Evolutionary conservation across 2,888 invertebrate species (phyloP).

Genomic region (Morpho helenor): DNA sequence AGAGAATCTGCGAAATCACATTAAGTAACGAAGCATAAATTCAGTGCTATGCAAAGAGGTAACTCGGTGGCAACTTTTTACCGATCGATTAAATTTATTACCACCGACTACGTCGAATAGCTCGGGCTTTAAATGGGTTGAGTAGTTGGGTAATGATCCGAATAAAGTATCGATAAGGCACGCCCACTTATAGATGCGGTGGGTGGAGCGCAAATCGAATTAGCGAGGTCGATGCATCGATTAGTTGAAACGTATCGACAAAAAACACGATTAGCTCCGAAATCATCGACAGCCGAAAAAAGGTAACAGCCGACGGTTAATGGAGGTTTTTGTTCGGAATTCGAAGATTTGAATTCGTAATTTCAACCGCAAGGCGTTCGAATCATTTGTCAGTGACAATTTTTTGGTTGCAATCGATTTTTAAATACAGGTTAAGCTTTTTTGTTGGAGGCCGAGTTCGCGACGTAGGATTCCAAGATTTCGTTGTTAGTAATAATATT

Average conservation of each 20-base stretch:
- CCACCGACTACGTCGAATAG: slow-evolving; percentile 13
- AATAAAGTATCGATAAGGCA: slow-evolving; percentile 64
- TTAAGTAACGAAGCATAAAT: slow-evolving; percentile 4
- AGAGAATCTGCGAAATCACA: neutral
- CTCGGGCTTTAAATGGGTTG: slow-evolving; percentile 24
- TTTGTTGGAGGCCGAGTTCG: slow-evolving; percentile 36
- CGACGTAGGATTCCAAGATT: slow-evolving; percentile 40
- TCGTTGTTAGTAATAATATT: slow-evolving; percentile 16
- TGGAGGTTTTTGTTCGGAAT: slow-evolving; percentile 76
- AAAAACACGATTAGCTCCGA: slow-evolving; percentile 76
- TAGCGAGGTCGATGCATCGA: slow-evolving; percentile 73
- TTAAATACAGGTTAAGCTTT: slow-evolving; percentile 74
- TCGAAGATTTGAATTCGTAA: slow-evolving; percentile 78
- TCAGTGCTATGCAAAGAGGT: slow-evolving; percentile 12
- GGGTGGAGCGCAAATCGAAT: slow-evolving; percentile 75
- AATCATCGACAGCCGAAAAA: slow-evolving; percentile 75
- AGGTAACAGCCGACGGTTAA: slow-evolving; percentile 70
- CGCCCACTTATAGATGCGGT: slow-evolving; percentile 65
- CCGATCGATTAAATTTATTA: slow-evolving; percentile 15
- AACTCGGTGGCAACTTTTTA: slow-evolving; percentile 10
- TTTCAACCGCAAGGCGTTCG: slow-evolving; percentile 76
- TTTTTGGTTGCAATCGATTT: slow-evolving; percentile 78
- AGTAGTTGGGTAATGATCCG: slow-evolving; percentile 45
- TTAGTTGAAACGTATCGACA: slow-evolving; percentile 68
- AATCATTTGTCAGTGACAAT: slow-evolving; percentile 80